These are phyloP conservation scores for Syngnathus typhle DNA, from an alignment of 2,113 vertebrate genomes.

Conservation along the genomic window DNA sequence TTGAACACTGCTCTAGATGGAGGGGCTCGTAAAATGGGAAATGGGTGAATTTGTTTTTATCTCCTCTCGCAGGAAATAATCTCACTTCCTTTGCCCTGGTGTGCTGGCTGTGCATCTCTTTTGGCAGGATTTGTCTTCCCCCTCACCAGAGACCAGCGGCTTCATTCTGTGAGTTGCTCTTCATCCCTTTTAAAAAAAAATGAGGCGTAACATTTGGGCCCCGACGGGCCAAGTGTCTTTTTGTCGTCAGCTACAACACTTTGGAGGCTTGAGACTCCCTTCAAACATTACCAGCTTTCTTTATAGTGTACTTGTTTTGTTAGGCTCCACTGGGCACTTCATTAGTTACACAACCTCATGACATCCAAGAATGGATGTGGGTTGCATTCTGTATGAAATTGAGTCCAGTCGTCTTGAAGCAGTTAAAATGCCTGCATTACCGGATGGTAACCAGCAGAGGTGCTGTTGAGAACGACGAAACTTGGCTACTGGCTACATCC, in stretches of 20 bases:
- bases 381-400: no score
- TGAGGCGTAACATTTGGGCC: not conserved
- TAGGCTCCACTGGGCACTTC: conserved; percentile 42
- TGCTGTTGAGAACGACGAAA: not conserved
- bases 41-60: conserved; percentile 59
- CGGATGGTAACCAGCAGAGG: no score
- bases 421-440: no score
- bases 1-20: conserved; percentile 68
- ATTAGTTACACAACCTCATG: not conserved
- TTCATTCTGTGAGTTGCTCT: conserved; percentile 60
- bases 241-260: conserved; percentile 55
- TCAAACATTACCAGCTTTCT: conserved; percentile 56
- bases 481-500: not conserved
- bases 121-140: conserved; percentile 62
- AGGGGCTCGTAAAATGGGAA: conserved; percentile 66
- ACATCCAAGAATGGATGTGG: not conserved
- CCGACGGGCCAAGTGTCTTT: not conserved
- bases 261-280: conserved; percentile 46
- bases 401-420: no score
- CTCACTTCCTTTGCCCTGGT: conserved; percentile 6
- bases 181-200: not conserved
- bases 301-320: conserved; percentile 69
- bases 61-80: conserved; percentile 6
- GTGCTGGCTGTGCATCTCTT: conserved; percentile 19
- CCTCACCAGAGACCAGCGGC: conserved; percentile 63